Evolutionary conservation across 2,797 vertebrate genomes (phyloP), one percentile per base, ranked within the genome.

Genomic region (Parotocinclus haroldoi): DNA sequence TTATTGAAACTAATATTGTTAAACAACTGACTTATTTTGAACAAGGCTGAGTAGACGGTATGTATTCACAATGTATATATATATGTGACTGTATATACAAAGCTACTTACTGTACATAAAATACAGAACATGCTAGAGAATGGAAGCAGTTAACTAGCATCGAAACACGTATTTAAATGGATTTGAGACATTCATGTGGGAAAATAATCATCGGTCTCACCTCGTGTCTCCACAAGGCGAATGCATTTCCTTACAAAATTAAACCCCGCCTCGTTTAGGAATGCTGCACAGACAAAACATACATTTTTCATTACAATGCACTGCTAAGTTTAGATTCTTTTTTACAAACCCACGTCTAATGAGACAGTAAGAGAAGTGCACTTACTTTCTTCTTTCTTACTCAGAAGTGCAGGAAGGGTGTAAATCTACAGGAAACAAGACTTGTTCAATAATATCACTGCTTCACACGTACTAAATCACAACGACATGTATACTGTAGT

Each of bases 301-400:
- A 14, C 9, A 52, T 19, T 40, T 16, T 18, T n/a, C n/a, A n/a
- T n/a, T n/a, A n/a, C n/a, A n/a, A n/a, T n/a, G n/a, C n/a, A n/a
- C n/a, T n/a, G n/a, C n/a, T n/a, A n/a, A n/a, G 14, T 50, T 14
- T 55, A 19, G 46, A 44, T 46, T 19, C 38, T 49, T 7, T 49
- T 49, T 0, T 49, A 61, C 10, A 66, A 11, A n/a, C 39, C 13
- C 9, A 17, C 7, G 36, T 16, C 11, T 42, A 10, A 19, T 18
- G 18, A 55, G n/a, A 52, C 10, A 60, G 36, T 63, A 14, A n/a
- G n/a, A 62, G 10, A 1, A 44, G 4, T 11, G 12, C 75, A 89
- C 96, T 95, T 91, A 99, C 96, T 96, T 87, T 99, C 96, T 86
- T 99, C 96, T 76, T 98, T 99, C 87, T 98, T 99, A 89, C 95